phyloP scores from a whole-genome alignment of 2,888 invertebrate species.

The Acanthosepion esculentum region DNA sequence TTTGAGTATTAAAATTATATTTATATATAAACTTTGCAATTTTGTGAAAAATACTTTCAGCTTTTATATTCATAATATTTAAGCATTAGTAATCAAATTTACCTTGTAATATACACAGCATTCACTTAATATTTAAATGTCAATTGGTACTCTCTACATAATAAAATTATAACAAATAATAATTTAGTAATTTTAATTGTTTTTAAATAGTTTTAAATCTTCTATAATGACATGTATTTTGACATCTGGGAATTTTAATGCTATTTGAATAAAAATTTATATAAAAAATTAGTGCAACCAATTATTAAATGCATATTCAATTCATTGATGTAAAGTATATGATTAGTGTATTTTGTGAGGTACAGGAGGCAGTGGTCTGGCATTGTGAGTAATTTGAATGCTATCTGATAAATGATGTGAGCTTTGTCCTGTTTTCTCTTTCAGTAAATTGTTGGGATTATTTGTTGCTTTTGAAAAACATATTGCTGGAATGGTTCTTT shows the following conservation, averaged over 20 bases:
- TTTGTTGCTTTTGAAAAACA: not conserved
- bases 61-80: not conserved
- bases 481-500: too few species aligned
- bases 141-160: not conserved
- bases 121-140: not conserved
- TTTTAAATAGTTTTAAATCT: not conserved
- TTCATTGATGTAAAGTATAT: not conserved
- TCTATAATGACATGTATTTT: not conserved
- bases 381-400: not conserved
- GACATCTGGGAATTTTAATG: not conserved
- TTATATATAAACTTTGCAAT: not conserved
- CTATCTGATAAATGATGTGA: not conserved
- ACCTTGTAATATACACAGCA: not conserved
- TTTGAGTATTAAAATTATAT: not conserved
- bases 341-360: not conserved
- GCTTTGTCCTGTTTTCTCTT: conserved; percentile 1
- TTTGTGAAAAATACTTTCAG: not conserved
- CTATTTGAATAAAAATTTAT: not conserved
- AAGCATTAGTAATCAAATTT: not conserved
- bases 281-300: not conserved
- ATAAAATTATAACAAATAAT: not conserved
- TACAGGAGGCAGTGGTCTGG: too few species aligned
- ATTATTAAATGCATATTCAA: not conserved
- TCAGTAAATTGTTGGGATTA: not conserved
- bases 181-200: not conserved